Conservation (phyloP, 2,797 vertebrate species). For the Heliangelus exortis region DNA sequence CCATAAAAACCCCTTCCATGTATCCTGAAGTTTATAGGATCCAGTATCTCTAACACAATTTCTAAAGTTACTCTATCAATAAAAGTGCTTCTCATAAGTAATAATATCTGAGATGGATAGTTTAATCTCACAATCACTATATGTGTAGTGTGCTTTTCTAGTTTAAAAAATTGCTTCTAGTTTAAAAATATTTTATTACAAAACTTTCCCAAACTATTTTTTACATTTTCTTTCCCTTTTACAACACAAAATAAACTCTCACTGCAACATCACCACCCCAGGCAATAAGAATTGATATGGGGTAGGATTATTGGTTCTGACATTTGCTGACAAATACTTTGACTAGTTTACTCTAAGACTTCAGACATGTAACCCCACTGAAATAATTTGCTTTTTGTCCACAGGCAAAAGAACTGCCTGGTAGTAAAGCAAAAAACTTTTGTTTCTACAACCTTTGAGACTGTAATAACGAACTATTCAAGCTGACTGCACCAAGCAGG, state of each 20-base stretch:
- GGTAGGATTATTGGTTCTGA: background rate
- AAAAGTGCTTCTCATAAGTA: background rate
- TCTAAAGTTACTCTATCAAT: background rate
- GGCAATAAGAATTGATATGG: slow-evolving; percentile 11
- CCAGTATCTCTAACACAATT: background rate
- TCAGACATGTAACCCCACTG: background rate
- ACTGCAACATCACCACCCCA: background rate
- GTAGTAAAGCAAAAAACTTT: background rate
- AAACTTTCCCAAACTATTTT: background rate
- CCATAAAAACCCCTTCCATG: background rate
- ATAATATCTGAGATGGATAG: background rate
- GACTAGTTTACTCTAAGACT: background rate
- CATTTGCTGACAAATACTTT: background rate
- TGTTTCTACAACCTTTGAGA: background rate
- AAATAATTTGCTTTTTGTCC: background rate
- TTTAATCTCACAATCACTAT: background rate
- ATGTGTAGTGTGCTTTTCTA: background rate
- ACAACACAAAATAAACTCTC: background rate
- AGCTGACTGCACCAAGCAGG: background rate
- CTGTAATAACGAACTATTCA: background rate
- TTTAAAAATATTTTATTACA: background rate
- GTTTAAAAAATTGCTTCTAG: background rate
- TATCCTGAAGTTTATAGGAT: background rate
- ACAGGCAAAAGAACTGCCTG: background rate
- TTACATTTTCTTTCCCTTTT: background rate